These are phyloP conservation scores for Seriola dumerili DNA, from an alignment of 2,113 vertebrate genomes.

Conservation along the genomic window DNA sequence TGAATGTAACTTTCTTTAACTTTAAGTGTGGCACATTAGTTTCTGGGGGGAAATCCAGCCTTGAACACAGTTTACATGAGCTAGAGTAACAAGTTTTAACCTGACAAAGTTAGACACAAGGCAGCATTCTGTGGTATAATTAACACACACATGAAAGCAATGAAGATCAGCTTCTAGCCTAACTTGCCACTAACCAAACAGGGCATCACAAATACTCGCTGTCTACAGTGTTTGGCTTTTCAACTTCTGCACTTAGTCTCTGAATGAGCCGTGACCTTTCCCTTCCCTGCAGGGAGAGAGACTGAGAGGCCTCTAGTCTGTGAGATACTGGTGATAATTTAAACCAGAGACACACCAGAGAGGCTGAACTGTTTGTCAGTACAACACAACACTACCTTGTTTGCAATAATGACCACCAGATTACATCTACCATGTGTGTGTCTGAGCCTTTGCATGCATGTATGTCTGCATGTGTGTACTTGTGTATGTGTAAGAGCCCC, in stretches of 20 bases:
- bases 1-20: background rate
- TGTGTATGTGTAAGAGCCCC: constrained; percentile 33
- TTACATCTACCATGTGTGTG: constrained; percentile 65
- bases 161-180: constrained; percentile 3
- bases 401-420: constrained; percentile 76
- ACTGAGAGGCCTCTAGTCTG: constrained; percentile 47
- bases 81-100: constrained; percentile 8
- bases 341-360: constrained; percentile 65
- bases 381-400: constrained; percentile 76
- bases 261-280: constrained; percentile 44
- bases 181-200: constrained; percentile 7
- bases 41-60: background rate
- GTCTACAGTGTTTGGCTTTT: constrained; percentile 26
- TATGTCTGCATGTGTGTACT: constrained; percentile 23
- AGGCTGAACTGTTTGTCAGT: constrained; percentile 64
- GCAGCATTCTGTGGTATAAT: background rate
- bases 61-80: background rate
- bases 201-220: constrained; percentile 10
- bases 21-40: background rate
- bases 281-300: constrained; percentile 32
- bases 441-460: constrained; percentile 42
- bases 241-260: constrained; percentile 24
- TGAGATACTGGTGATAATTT: constrained; percentile 71
- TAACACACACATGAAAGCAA: constrained; percentile 23
- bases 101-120: constrained; percentile 10